These are phyloP conservation scores for Norana najaformis DNA, from an alignment of 2,888 invertebrate genomes.

Conservation along the genomic window DNA sequence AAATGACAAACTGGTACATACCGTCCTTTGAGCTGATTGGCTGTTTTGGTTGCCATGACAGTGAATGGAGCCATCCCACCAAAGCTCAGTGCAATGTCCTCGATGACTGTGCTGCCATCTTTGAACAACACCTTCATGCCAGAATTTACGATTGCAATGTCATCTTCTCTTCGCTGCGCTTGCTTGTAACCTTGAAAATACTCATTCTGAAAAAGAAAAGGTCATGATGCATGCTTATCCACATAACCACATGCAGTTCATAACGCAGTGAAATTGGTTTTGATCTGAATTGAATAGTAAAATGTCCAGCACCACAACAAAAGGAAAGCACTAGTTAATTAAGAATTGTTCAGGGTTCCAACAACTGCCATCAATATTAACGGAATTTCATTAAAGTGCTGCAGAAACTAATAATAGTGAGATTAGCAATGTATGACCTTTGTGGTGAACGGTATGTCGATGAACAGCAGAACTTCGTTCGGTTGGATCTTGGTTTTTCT, in stretches of 20 bases:
- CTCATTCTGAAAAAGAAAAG: slow-evolving; percentile 68
- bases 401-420: neutral
- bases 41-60: slow-evolving; percentile 73
- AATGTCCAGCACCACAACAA: too few species aligned
- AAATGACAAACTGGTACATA: slow-evolving; percentile 41
- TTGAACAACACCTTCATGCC: slow-evolving; percentile 72
- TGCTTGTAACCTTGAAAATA: slow-evolving; percentile 84
- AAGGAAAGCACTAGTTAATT: too few species aligned
- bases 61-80: slow-evolving; percentile 93
- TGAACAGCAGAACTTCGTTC: slow-evolving; percentile 79
- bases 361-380: too few species aligned
- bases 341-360: too few species aligned
- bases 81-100: slow-evolving; percentile 74
- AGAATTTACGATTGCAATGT: slow-evolving; percentile 91
- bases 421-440: slow-evolving; percentile 46
- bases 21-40: slow-evolving; percentile 65
- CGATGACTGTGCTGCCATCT: slow-evolving; percentile 66
- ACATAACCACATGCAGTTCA: neutral
- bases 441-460: slow-evolving; percentile 74
- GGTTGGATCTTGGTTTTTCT: slow-evolving; percentile 74
- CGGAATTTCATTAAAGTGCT: too few species aligned
- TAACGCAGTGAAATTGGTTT: slow-evolving; percentile 13
- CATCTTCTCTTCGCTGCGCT: slow-evolving; percentile 87
- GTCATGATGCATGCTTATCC: neutral
- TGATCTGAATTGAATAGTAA: neutral